Percentiles rank a stretch among this genome's conserved stretches.
Evolutionary conservation across 2,888 invertebrate species (phyloP).

Genomic region (Pandemis heparana): DNA sequence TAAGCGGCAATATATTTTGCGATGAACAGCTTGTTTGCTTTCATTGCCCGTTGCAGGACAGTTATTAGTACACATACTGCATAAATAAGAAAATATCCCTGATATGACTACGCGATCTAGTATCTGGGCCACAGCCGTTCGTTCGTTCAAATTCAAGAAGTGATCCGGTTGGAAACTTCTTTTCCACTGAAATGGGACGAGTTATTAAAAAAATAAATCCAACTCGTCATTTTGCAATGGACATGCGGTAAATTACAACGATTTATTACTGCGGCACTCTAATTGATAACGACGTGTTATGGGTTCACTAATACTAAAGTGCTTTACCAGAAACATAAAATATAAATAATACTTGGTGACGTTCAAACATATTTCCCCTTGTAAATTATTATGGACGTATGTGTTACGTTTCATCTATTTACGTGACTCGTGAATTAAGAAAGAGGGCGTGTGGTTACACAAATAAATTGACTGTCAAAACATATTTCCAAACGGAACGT

Average conservation of each 20-base stretch:
- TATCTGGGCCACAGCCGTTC: not conserved
- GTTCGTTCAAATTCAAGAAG: not conserved
- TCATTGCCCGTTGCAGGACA: not conserved
- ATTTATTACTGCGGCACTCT: constrained; percentile 8
- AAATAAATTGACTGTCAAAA: constrained; percentile 58
- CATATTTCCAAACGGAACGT: constrained; percentile 50
- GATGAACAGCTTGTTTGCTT: not conserved
- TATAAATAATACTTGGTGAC: constrained; percentile 22
- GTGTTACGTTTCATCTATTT: constrained; percentile 40
- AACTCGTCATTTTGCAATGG: not conserved
- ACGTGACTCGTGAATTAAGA: constrained; percentile 42
- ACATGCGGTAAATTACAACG: not conserved
- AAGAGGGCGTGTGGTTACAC: constrained; percentile 44
- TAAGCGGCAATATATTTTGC: constrained; percentile 1
- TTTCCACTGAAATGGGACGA: not conserved
- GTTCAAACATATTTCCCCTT: constrained; percentile 24
- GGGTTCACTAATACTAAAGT: constrained; percentile 10
- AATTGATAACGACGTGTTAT: constrained; percentile 24
- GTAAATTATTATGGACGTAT: constrained; percentile 39
- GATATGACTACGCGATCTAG: not conserved
- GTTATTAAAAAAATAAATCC: not conserved
- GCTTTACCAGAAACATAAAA: not conserved
- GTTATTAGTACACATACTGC: not conserved
- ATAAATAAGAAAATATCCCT: constrained; percentile 13
- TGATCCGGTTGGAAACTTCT: not conserved